Conservation (phyloP, 2,888 invertebrate species). For the Athrips mouffetella region DNA sequence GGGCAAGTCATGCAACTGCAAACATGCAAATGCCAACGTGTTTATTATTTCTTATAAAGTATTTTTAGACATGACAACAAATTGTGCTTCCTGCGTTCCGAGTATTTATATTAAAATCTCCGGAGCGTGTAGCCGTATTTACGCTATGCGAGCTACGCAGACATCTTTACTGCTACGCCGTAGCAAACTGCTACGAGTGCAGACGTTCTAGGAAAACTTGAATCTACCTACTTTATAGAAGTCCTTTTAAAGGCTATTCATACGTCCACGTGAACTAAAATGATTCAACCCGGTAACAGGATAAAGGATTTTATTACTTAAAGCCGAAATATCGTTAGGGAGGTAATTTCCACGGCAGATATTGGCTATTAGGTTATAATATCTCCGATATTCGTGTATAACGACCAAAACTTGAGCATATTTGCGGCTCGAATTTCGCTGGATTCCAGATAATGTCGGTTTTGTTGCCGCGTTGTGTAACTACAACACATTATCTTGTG, state of each 20-base stretch:
- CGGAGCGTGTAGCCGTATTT: neutral
- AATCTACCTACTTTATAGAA: too few species aligned
- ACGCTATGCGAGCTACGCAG: conserved; percentile 1
- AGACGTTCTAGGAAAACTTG: neutral
- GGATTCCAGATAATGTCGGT: conserved; percentile 15
- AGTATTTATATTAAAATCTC: neutral
- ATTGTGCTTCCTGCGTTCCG: neutral
- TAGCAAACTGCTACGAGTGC: conserved; percentile 7
- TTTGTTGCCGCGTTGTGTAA: conserved; percentile 11
- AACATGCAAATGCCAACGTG: too few species aligned
- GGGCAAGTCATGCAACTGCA: too few species aligned
- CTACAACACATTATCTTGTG: conserved; percentile 6
- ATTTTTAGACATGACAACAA: neutral
- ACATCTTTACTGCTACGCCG: conserved; percentile 4
- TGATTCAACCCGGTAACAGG: conserved; percentile 59
- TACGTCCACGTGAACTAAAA: conserved; percentile 50
- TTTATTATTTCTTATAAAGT: neutral
- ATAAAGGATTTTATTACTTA: conserved; percentile 73
- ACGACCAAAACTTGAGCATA: conserved; percentile 54
- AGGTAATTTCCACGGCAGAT: conserved; percentile 74
- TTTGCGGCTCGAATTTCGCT: conserved; percentile 35
- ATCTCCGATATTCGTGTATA: conserved; percentile 64
- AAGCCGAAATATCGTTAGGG: conserved; percentile 73
- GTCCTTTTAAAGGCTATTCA: conserved; percentile 18
- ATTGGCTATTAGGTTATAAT: conserved; percentile 75